These are phyloP conservation scores for Sinocyclocheilus anophthalmus DNA, from an alignment of 2,113 vertebrate genomes.

Conservation along the genomic window DNA sequence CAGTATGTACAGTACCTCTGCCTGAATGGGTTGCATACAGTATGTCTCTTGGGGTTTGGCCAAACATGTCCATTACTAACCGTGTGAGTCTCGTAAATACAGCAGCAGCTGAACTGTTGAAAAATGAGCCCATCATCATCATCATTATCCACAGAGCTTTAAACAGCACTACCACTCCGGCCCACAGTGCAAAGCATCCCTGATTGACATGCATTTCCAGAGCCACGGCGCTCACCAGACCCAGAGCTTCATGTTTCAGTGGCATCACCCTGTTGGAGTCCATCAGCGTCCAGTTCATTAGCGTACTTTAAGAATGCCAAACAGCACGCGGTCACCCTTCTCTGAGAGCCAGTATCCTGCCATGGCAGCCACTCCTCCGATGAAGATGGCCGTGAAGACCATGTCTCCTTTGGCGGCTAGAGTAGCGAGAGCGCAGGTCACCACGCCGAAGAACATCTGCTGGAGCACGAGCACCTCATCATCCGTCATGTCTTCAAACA, in stretches of 20 bases:
- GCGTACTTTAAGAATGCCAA: conserved; percentile 91
- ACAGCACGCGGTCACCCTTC: conserved; percentile 91
- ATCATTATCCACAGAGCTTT: conserved; percentile 27
- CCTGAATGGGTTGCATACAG: not conserved
- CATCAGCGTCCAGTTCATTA: conserved; percentile 75
- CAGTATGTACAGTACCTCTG: not conserved
- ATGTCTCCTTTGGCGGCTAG: conserved; percentile 96
- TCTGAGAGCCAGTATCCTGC: conserved; percentile 97
- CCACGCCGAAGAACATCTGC: conserved; percentile 98
- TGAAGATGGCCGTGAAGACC: conserved; percentile 98
- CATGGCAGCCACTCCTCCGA: conserved; percentile 93
- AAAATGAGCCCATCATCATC: not conserved
- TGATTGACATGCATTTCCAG: conserved; percentile 30
- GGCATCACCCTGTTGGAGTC: not conserved
- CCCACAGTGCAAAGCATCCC: conserved; percentile 14
- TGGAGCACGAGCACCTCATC: conserved; percentile 96
- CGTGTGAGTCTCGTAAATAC: not conserved
- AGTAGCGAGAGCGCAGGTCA: conserved; percentile 93
- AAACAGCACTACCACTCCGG: conserved; percentile 15
- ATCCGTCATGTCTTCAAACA: conserved; percentile 93
- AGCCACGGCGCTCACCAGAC: conserved; percentile 17
- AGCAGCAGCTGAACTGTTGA: conserved; percentile 38
- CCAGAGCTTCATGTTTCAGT: conserved; percentile 9
- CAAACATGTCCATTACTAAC: not conserved
- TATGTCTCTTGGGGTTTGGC: not conserved